Evolutionary conservation across 1,140 invertebrate genomes (phyloP).

Genomic region (Cotesia chilonis): DNA sequence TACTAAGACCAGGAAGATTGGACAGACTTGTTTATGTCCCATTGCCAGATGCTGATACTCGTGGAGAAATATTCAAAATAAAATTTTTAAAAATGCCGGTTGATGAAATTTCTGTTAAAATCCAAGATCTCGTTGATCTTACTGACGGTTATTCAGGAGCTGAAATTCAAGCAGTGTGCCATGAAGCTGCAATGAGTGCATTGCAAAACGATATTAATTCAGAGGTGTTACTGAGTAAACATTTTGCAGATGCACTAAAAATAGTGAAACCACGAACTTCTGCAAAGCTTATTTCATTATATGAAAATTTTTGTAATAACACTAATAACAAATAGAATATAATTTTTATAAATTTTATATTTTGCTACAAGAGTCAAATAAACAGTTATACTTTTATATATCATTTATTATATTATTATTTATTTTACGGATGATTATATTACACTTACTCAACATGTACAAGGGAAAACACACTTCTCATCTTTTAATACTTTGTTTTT

Average conservation of each 20-base stretch:
- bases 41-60: conserved; percentile 78
- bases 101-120: conserved; percentile 66
- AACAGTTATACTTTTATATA: background rate
- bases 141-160: conserved; percentile 88
- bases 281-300: conserved; percentile 72
- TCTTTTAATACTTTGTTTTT: conserved; percentile 48
- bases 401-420: conserved; percentile 21
- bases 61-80: conserved; percentile 77
- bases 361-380: conserved; percentile 2
- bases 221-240: conserved; percentile 62
- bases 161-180: conserved; percentile 86
- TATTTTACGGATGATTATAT: conserved; percentile 51
- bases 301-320: conserved; percentile 69
- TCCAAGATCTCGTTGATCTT: conserved; percentile 70
- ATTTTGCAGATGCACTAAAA: conserved; percentile 77
- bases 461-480: conserved; percentile 48
- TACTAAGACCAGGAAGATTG: conserved; percentile 87
- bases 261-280: conserved; percentile 78
- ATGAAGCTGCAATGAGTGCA: conserved; percentile 84
- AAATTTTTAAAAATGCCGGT: conserved; percentile 74
- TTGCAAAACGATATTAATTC: conserved; percentile 77
- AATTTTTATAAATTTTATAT: conserved; percentile 3
- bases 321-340: conserved; percentile 44
- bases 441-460: conserved; percentile 51
- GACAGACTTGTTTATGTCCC: conserved; percentile 89